Conservation (phyloP, 2,888 invertebrate species). For the Blastobasis adustella region DNA sequence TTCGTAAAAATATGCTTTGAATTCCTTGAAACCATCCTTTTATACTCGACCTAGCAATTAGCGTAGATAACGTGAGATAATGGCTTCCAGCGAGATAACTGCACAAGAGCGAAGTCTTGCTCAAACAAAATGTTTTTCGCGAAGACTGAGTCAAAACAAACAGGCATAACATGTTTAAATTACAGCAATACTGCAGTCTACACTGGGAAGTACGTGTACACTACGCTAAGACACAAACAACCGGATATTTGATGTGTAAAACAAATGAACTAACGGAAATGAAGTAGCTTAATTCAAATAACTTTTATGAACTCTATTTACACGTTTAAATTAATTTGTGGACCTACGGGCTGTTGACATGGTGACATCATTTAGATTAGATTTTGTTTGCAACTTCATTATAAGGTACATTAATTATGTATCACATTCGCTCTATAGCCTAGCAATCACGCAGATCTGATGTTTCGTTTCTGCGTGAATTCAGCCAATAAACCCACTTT, state of each 20-base stretch:
- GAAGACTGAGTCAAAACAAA: conserved; percentile 59
- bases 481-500: too few species aligned
- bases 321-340: too few species aligned
- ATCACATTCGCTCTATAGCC: too few species aligned
- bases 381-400: too few species aligned
- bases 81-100: conserved; percentile 53
- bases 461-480: too few species aligned
- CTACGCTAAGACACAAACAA: conserved; percentile 26
- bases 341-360: too few species aligned
- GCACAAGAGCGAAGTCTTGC: conserved; percentile 36
- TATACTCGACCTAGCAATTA: conserved; percentile 59
- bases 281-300: too few species aligned
- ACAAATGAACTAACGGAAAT: conserved; percentile 16
- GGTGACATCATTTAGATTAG: too few species aligned
- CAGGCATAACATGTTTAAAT: conserved; percentile 23
- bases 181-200: conserved; percentile 28
- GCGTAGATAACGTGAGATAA: conserved; percentile 65
- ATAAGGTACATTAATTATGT: too few species aligned
- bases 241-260: conserved; percentile 45
- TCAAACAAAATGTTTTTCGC: conserved; percentile 66
- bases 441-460: too few species aligned
- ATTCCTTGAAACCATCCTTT: conserved; percentile 42
- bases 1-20: conserved; percentile 52
- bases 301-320: too few species aligned
- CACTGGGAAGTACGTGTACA: conserved; percentile 21